phyloP scores from a whole-genome alignment of 2,888 invertebrate genomes.

The Adela reaumurella region DNA sequence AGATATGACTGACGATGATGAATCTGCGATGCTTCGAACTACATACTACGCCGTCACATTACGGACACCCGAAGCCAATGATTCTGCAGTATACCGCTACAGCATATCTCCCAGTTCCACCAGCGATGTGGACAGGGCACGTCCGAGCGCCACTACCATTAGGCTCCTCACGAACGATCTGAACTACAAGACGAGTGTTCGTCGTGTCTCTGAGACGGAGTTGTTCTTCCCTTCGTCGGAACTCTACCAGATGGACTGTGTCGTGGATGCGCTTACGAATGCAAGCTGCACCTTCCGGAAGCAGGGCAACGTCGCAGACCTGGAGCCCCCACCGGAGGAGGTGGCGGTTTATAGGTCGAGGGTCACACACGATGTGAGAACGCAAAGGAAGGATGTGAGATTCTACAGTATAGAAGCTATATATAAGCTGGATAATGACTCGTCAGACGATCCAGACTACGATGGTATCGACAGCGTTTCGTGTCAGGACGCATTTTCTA shows the following conservation, averaged over 20 bases:
- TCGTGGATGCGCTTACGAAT: constrained; percentile 27
- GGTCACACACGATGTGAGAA: constrained; percentile 29
- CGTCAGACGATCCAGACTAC: constrained; percentile 24
- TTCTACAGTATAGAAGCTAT: constrained; percentile 35
- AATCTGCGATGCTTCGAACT: constrained; percentile 40
- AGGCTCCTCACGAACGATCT: constrained; percentile 55
- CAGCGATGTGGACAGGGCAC: constrained; percentile 31
- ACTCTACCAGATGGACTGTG: constrained; percentile 41
- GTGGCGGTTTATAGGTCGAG: constrained; percentile 25
- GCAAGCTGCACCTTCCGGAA: constrained; percentile 33
- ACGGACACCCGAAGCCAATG: constrained; percentile 29
- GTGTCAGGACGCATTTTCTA: constrained; percentile 23
- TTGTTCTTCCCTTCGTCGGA: constrained; percentile 62
- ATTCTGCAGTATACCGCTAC: constrained; percentile 38
- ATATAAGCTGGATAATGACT: constrained; percentile 19
- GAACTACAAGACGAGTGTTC: constrained; percentile 53
- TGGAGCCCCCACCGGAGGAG: constrained; percentile 19
- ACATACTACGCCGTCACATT: constrained; percentile 55
- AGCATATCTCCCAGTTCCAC: constrained; percentile 23
- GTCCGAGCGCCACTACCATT: constrained; percentile 50
- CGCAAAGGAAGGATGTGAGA: constrained; percentile 22
- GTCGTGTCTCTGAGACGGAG: constrained; percentile 48
- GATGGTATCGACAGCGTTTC: constrained; percentile 25
- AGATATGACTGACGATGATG: constrained; percentile 36
- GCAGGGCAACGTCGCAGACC: constrained; percentile 27